Percentiles rank a stretch among this genome's conserved stretches.
These are phyloP conservation scores for Greenwoodochromis staneri DNA, from an alignment of 2,113 vertebrate species.

Conservation along the genomic window DNA sequence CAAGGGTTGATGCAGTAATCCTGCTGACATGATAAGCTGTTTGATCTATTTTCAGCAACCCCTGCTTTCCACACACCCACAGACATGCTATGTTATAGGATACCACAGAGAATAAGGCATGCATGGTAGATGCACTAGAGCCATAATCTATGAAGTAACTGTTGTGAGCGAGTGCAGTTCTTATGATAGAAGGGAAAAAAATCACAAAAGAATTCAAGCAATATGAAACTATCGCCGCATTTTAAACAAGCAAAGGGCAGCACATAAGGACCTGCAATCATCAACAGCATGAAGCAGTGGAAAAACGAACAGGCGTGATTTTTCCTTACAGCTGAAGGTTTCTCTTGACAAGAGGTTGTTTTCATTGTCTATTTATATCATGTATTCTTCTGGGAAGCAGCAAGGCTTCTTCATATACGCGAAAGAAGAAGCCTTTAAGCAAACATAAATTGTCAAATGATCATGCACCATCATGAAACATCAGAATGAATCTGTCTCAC, in stretches of 20 bases:
- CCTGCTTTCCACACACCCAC: not conserved
- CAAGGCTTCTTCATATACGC: not conserved
- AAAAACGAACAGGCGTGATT: not conserved
- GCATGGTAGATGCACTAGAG: not conserved
- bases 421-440: not conserved
- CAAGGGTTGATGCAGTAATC: not conserved
- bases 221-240: rapidly evolving
- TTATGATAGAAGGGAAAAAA: not conserved
- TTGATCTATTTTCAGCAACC: constrained; percentile 10
- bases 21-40: not conserved
- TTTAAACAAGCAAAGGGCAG: not conserved
- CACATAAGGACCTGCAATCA: not conserved
- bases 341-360: not conserved
- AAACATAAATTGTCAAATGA: not conserved
- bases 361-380: not conserved
- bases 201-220: not conserved
- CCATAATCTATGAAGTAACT: not conserved
- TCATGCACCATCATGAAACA: not conserved
- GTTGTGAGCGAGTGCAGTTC: not conserved
- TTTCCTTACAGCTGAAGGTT: not conserved
- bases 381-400: not conserved
- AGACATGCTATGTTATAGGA: not conserved
- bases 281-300: not conserved
- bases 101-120: not conserved
- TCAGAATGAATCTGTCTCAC: not conserved